Evolutionary conservation across 2,888 invertebrate species (phyloP).

Genomic region (Sacculina carcini): DNA sequence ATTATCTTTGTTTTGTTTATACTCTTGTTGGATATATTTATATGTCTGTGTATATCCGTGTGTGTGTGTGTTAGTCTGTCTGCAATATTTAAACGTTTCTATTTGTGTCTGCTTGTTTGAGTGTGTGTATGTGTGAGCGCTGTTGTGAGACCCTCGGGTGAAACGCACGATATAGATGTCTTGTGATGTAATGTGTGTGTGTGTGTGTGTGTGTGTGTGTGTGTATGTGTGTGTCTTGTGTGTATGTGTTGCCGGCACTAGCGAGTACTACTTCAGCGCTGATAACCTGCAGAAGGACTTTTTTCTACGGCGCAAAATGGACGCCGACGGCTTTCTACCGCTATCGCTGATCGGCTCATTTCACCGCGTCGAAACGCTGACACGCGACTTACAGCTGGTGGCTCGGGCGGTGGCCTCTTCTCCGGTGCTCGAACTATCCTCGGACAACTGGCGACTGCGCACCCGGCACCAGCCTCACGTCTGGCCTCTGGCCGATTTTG

Average conservation of each 20-base stretch:
- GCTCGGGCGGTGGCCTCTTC: slow-evolving; percentile 62
- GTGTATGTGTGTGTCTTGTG: not conserved
- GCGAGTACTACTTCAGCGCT: slow-evolving; percentile 92
- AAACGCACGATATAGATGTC: not conserved
- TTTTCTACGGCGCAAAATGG: slow-evolving; percentile 91
- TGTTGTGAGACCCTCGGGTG: not conserved
- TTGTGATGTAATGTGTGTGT: not conserved
- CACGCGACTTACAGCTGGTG: slow-evolving; percentile 54
- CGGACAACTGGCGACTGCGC: no score
- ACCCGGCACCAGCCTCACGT: no score
- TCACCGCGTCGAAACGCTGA: slow-evolving; percentile 67
- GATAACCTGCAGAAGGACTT: slow-evolving; percentile 87
- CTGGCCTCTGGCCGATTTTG: no score
- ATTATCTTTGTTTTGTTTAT: no score
- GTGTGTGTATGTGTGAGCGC: no score
- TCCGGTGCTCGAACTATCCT: slow-evolving; percentile 49
- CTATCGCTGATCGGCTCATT: slow-evolving; percentile 84
- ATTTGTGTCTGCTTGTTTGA: slow-evolving; percentile 2
- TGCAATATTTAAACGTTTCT: not conserved
- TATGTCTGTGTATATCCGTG: no score
- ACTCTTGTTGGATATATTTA: no score
- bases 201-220: not conserved
- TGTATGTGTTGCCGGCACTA: slow-evolving; percentile 17
- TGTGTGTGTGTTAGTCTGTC: not conserved
- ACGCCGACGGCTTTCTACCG: slow-evolving; percentile 69